phyloP scores from a whole-genome alignment of 2,113 vertebrate species.

The Dromaius novaehollandiae region DNA sequence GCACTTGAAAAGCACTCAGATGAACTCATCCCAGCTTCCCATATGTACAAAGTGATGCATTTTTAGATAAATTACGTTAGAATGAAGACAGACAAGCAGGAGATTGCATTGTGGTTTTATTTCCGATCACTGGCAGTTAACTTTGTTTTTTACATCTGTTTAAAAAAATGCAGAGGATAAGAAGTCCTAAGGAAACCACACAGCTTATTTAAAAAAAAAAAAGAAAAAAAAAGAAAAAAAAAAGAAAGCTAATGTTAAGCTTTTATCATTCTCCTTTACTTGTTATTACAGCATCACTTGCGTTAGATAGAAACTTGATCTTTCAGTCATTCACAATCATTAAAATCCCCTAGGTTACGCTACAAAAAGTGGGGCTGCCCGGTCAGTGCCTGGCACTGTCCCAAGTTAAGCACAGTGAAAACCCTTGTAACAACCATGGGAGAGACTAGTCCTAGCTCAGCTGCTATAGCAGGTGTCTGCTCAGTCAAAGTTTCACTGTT shows the following conservation, averaged over 20 bases:
- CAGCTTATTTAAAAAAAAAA: background rate
- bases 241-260: background rate
- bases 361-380: fast-evolving
- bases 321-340: background rate
- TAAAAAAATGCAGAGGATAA: background rate
- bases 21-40: background rate
- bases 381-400: constrained; percentile 1
- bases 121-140: background rate
- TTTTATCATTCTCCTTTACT: background rate
- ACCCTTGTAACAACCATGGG: background rate
- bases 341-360: background rate
- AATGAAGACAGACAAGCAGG: constrained; percentile 16
- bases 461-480: background rate
- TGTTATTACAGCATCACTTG: background rate
- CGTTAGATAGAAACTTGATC: background rate
- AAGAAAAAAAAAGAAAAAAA: no score
- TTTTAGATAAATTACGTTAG: constrained; percentile 13
- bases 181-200: background rate
- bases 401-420: constrained; percentile 32
- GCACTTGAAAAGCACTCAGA: constrained; percentile 5
- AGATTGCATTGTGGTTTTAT: background rate
- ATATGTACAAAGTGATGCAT: background rate
- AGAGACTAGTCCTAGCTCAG: background rate
- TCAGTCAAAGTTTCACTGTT: background rate
- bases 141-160: background rate